Percentiles rank a stretch among this genome's conserved stretches.
Conservation (phyloP, 1,140 invertebrate genomes). For the Halotydeus destructor region DNA sequence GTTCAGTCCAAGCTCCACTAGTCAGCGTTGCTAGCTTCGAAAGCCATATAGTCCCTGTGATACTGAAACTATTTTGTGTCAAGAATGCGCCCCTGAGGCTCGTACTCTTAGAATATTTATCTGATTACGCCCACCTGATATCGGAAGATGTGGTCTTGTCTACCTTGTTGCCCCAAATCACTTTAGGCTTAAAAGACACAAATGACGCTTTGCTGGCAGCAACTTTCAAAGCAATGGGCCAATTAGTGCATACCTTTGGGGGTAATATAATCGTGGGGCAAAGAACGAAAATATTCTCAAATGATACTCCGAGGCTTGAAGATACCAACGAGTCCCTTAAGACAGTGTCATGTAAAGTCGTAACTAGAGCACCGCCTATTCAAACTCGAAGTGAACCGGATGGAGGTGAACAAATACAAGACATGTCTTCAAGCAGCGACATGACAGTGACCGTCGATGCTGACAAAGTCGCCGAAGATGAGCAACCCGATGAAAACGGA, state of each 20-base stretch:
- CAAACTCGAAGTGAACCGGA: conserved; percentile 6
- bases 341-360: background rate
- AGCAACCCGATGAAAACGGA: no score
- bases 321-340: background rate
- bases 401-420: conserved; percentile 1
- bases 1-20: background rate
- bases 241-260: conserved; percentile 6
- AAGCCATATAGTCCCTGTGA: background rate
- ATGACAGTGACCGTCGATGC: no score
- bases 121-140: conserved; percentile 4
- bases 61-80: conserved; percentile 7
- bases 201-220: conserved; percentile 4
- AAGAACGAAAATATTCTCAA: background rate
- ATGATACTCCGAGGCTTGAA: background rate
- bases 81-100: conserved; percentile 5
- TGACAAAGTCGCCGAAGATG: no score
- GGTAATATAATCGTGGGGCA: conserved; percentile 4
- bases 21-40: background rate
- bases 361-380: background rate
- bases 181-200: conserved; percentile 7
- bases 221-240: background rate
- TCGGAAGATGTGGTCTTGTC: background rate
- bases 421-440: no score
- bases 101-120: conserved; percentile 3
- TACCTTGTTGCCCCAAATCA: conserved; percentile 8